phyloP scores from a whole-genome alignment of 2,113 vertebrate genomes.

The Megaptera novaeangliae region DNA sequence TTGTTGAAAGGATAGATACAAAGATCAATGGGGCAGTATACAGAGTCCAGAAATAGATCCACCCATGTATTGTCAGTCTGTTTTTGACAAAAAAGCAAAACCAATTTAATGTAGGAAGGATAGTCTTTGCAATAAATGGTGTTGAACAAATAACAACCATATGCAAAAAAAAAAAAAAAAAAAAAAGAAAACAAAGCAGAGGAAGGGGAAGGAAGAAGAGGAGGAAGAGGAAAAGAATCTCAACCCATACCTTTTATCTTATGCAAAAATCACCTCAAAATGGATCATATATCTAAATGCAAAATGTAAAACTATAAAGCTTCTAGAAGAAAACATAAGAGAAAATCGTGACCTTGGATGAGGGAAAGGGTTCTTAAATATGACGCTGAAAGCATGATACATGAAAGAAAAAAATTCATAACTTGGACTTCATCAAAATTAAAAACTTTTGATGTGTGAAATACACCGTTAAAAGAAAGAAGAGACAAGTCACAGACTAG shows the following conservation, averaged over 20 bases:
- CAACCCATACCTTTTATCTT: not conserved
- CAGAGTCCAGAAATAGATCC: not conserved
- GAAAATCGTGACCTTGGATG: not conserved
- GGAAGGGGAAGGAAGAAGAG: not conserved
- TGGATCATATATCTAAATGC: not conserved
- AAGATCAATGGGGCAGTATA: not conserved
- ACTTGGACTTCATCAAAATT: not conserved
- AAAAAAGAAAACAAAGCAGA: not conserved
- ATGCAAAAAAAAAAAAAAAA: not conserved
- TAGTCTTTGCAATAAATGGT: not conserved
- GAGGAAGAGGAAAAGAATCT: not conserved
- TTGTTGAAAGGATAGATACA: not conserved
- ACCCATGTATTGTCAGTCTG: not conserved
- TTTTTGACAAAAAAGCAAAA: not conserved
- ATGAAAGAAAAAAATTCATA: not conserved
- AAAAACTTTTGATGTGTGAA: not conserved
- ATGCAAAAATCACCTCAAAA: not conserved
- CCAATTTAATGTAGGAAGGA: not conserved
- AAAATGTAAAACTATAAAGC: not conserved
- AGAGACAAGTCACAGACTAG: not conserved
- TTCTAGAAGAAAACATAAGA: not conserved
- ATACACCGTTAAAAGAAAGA: not conserved
- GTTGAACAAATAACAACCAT: not conserved
- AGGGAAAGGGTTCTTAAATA: not conserved
- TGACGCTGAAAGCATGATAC: not conserved